Evolutionary conservation across 2,797 vertebrate genomes (phyloP), one percentile per base, ranked within the genome.

Genomic region (Borostomias antarcticus): DNA sequence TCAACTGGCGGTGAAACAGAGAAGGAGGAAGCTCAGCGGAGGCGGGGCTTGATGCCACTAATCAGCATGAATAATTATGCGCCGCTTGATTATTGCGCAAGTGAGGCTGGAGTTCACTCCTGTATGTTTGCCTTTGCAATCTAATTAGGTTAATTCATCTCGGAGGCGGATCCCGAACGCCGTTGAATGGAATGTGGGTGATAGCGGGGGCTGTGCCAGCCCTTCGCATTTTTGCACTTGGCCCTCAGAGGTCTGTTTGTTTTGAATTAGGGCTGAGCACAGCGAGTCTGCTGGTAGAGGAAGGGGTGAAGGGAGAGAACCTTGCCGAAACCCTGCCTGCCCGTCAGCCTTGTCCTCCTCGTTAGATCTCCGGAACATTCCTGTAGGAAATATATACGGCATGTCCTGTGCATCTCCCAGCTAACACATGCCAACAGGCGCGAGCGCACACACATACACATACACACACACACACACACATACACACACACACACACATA

Each of bases 131-230:
- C 82, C 54, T 77, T 79, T n/a, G 72, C 59, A 72, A 59, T 85
- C 71, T 86, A 89, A 90, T 89, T 90, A 78, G 79, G 78, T 87
- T 87, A 86, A 92, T 91, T 89, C 82, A 87, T 89, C 80, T 84
- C n/a, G 37, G 33, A 74, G 81, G 80, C 82, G 83, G 77, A 89
- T 87, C 70, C 73, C 64, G 79, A 85, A 75, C 67, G 77, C 81
- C 86, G 85, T 84, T 73, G 82, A 81, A 92, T 89, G 85, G 90
- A 88, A 87, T 77, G 83, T 85, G 77, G 77, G 61, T 76, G 82
- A 73, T 77, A 70, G 70, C 72, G 52, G 78, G 79, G 62, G 76
- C 82, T 66, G 79, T 87, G 84, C 78, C 80, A 89, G 82, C 80
- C 86, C 80, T 87, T 89, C 86, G 88, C 81, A 91, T 87, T 84